Evolutionary conservation across 2,888 invertebrate species (phyloP), one percentile per base, ranked within the genome.

Genomic region (Pomacea canaliculata): DNA sequence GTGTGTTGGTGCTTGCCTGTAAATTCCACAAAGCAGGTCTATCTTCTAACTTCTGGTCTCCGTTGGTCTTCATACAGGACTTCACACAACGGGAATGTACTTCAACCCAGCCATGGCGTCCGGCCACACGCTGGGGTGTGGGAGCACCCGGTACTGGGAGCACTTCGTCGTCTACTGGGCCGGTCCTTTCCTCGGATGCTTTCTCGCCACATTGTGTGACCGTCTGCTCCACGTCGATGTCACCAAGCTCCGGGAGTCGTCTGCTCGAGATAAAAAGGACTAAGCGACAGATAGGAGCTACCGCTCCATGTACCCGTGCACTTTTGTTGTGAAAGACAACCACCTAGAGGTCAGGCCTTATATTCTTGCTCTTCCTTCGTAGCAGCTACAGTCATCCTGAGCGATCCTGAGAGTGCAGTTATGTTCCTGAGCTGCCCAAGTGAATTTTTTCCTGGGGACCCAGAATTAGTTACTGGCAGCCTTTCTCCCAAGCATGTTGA

Each of bases 51-150:
- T 37, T 37, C 37, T 3, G 4, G 37, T 37, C 51, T 56, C 12
- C 12, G 10, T 56, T 16, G 51, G 51, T 56, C 16, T 16, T 16
- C 49, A 82, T 82, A 2, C 93, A 97, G 97, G 97, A 13, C 96
- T 97, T 86, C 95, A 96, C 88, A 95, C 95, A 87, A 96, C 97
- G 18, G 98, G 98, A 7, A 97, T 97, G 60, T 97, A 97, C 90
- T 96, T 97, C 92, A 98, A 98, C 92, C 97, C 97, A 0, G 96
- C 96, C 0, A 92, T 97, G 89, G 97, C 97, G 0, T 96, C 96
- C 0, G 95, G 96, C 0, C 92, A 97, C 80, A 97, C 96, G 88
- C 94, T 95, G 86, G 97, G 97, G 71, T 98, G 98, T 87, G 93
- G 94, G 74, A 97, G 97, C 0, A 95, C 96, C 87, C 94, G 95